A percentile compares a stretch with the other conserved stretches of the same genome.
These are phyloP conservation scores for Bombus vancouverensis DNA, from an alignment of 1,140 invertebrate genomes.

Conservation along the genomic window DNA sequence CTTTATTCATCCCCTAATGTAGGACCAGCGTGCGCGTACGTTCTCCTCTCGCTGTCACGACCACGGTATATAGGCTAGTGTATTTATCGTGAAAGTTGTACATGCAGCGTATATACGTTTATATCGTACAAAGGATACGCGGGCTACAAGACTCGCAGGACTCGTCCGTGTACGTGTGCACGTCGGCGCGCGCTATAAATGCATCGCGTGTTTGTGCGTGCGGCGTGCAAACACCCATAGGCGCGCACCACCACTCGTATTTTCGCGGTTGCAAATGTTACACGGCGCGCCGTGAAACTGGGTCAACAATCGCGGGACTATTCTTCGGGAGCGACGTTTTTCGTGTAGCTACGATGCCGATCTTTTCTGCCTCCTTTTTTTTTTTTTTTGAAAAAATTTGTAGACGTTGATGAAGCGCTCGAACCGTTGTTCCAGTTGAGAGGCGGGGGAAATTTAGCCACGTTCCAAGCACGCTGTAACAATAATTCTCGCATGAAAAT, in stretches of 20 bases:
- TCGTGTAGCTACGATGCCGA: neutral
- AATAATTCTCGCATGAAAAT: too few species aligned
- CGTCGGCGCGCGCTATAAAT: too few species aligned
- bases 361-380: neutral
- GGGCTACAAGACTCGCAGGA: neutral
- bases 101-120: neutral
- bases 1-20: conserved; percentile 75
- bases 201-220: conserved; percentile 6
- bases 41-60: conserved; percentile 25
- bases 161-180: too few species aligned
- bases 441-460: neutral
- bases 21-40: conserved; percentile 51
- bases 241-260: neutral
- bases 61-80: conserved; percentile 62
- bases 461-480: too few species aligned
- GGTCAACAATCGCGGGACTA: conserved; percentile 11
- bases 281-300: conserved; percentile 1
- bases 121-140: neutral
- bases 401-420: neutral
- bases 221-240: conserved; percentile 10
- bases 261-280: conserved; percentile 43
- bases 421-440: neutral
- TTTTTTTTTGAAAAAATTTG: neutral
- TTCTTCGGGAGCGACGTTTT: neutral
- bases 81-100: conserved; percentile 49